phyloP scores from a whole-genome alignment of 2,797 vertebrate species.

The Bradypus variegatus region DNA sequence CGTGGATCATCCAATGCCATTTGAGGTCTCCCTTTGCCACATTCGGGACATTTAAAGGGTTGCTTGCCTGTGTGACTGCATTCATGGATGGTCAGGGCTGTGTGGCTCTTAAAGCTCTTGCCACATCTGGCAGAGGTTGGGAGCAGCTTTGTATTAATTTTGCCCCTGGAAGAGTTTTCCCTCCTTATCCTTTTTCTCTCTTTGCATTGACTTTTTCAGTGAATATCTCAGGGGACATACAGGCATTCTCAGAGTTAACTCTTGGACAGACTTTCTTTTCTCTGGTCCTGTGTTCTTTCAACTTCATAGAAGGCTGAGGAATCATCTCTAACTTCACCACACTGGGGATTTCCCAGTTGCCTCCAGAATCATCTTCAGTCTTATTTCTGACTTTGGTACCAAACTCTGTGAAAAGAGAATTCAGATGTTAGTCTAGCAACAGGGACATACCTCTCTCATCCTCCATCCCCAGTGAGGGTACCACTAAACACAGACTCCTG shows the following conservation, averaged over 20 bases:
- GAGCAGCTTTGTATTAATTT: not conserved
- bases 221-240: not conserved
- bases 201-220: not conserved
- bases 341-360: not conserved
- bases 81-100: not conserved
- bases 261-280: not conserved
- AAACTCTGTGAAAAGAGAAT: not conserved
- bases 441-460: not conserved
- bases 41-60: conserved; percentile 76
- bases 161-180: not conserved
- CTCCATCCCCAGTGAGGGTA: not conserved
- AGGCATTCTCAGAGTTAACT: not conserved
- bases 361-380: not conserved
- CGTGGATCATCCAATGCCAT: conserved; percentile 79
- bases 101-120: conserved; percentile 30
- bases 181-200: not conserved
- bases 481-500: not conserved
- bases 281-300: not conserved
- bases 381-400: not conserved
- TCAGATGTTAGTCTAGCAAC: not conserved
- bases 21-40: conserved; percentile 79
- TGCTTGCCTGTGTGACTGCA: not conserved
- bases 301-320: not conserved
- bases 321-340: not conserved
- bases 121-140: not conserved